Base-by-base conservation (phyloP, 1,140 invertebrate genomes). In the Ceratitis capitata region DNA sequence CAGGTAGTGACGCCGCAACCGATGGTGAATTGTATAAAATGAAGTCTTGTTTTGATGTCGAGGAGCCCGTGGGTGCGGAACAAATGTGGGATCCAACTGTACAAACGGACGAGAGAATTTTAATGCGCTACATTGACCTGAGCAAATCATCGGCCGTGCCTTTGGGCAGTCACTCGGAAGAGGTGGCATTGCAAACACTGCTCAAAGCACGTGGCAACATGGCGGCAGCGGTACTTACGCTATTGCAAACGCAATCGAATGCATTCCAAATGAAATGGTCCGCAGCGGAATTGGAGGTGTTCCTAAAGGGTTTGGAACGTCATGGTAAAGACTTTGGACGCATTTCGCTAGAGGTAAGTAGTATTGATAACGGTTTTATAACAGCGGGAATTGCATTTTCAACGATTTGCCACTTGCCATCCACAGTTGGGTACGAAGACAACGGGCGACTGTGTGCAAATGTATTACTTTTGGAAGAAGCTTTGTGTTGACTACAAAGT, bases 401-500 rank as follows among this genome's bases (percentile, higher is more conserved):
- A 83, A 0, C 0, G 1, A 45, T 0, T 82, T 45, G 0, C 26
- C 3, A 84, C 26, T 82, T 87, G 61, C 84, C 87, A 85, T 64
- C 92, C 92, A 56, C 91, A 97, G 96, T 93, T 98, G 88, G 94
- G 94, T 88, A 96, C 95, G 32, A 99, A 99, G 94, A 95, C 96
- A 69, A 95, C 96, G 5, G 98, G 97, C 90, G 97, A 99, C 89
- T 99, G 98, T 93, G 94, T 99, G 88, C 97, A 98, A 93, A 99
- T 99, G 93, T 99, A 99, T 92, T 99, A 99, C 92, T 95, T 99
- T 88, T 99, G 98, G 98, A 99, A 99, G 93, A 98, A 98, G 92
- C 94, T 98, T 19, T 98, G 97, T 88, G 95, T 96, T 84, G 96
- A 98, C 90, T 97, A 94, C 89, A 95, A 95, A 87, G 89, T 90